Evolutionary conservation across 2,113 vertebrate species (phyloP), one percentile per base, ranked within the genome.

Genomic region (Scomber colias): DNA sequence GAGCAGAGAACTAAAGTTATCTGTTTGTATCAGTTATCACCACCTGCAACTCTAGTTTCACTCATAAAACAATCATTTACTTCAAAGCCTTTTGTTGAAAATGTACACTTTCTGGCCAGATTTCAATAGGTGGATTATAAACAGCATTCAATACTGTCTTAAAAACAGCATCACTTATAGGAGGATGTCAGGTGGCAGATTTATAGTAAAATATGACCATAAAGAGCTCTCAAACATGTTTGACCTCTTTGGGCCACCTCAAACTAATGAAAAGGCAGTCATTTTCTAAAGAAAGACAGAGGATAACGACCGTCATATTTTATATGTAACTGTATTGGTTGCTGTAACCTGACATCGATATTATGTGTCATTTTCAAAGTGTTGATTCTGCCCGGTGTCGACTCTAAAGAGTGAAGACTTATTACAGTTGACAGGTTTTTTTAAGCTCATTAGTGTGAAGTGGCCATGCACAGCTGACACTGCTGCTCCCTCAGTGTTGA

Each of bases 101-200:
- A 57, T 60, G 19, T 60, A 64, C 12, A 66, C 73, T 81, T 59
- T 40, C 66, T 59, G 68, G 13, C 59, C 3, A 19, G 53, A 73
- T 82, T 79, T 67, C 40, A 55, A 49, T 40, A 68, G 15, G 30
- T 56, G 51, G 46, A 48, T 71, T 45, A 46, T 57, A 62, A 81
- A 62, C 55, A 44, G 48, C 40, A 85, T 80, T 80, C 64, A 84
- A 80, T 80, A 68, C 44, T 48, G 61, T 73, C 49, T 77, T 80
- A 55, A 84, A 76, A 83, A 77, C 66, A 48, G n/a, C 19, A 54
- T 87, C 68, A 83, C 65, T 73, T 59, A 79, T 63, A 61, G 64
- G 70, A 86, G 84, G 83, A 92, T 89, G 78, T 78, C 5, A 79
- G 69, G 66, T 82, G 93, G 91, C 86, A 87, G 77, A 87, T 93